Conservation (phyloP, 2,113 vertebrate genomes). For the Cairina moschata region DNA sequence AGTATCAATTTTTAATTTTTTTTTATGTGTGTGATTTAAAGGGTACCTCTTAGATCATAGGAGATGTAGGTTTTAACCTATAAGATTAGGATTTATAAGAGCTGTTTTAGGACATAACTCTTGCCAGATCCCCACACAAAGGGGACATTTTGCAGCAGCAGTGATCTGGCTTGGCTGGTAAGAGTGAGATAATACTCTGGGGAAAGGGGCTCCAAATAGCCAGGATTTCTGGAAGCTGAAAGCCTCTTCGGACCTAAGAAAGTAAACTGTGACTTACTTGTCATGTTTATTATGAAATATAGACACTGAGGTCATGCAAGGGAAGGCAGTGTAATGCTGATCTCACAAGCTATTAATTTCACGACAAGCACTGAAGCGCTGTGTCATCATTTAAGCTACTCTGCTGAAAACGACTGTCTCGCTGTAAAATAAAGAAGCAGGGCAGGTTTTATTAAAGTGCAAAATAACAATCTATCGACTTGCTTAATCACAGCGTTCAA, state of each 20-base stretch:
- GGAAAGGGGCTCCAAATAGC: background rate
- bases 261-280: background rate
- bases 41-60: background rate
- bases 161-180: background rate
- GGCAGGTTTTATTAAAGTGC: background rate
- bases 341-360: background rate
- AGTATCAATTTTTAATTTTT: background rate
- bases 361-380: background rate
- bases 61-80: background rate
- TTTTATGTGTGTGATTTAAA: background rate
- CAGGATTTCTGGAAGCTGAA: background rate
- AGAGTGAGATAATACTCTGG: background rate
- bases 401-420: background rate
- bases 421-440: background rate
- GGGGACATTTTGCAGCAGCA: background rate
- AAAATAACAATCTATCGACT: background rate
- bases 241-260: background rate
- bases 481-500: background rate
- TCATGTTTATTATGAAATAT: background rate
- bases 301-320: background rate
- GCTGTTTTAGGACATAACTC: background rate
- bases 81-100: background rate
- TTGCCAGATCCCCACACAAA: background rate
- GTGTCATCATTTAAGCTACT: background rate
- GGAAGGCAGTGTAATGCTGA: background rate